Evolutionary conservation across 2,113 vertebrate genomes (phyloP).

Genomic region (Eulemur macaco): DNA sequence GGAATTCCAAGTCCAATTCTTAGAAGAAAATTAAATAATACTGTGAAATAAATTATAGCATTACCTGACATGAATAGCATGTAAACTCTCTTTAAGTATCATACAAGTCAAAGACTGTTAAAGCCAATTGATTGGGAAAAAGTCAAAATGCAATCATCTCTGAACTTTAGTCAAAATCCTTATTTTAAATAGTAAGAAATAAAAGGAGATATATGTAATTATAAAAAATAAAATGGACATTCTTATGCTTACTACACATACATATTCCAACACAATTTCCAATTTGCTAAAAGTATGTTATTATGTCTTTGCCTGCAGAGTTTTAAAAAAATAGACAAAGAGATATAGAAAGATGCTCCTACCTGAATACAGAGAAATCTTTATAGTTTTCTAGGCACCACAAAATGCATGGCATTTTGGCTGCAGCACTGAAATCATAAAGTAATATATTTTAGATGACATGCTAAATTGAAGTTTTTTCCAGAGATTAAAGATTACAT

Average conservation of each 20-base stretch:
- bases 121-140: neutral
- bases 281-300: neutral
- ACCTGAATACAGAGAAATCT: slow-evolving; percentile 33
- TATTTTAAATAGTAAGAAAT: neutral
- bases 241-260: neutral
- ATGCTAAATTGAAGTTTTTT: slow-evolving; percentile 84
- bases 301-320: neutral
- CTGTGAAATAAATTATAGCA: slow-evolving; percentile 72
- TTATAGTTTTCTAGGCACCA: slow-evolving; percentile 33
- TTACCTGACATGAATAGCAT: slow-evolving; percentile 41
- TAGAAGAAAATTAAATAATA: slow-evolving; percentile 50
- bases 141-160: neutral
- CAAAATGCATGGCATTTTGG: slow-evolving; percentile 69
- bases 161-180: neutral
- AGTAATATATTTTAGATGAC: slow-evolving; percentile 82
- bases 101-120: neutral
- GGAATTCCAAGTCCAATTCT: slow-evolving; percentile 72
- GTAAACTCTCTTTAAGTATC: neutral
- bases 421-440: slow-evolving; percentile 65
- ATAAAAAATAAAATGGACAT: neutral
- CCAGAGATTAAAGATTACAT: slow-evolving; percentile 85
- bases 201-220: neutral
- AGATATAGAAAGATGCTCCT: neutral
- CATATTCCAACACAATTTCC: neutral
- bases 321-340: neutral